Evolutionary conservation across 2,113 vertebrate genomes (phyloP).

Genomic region (Isichthys henryi): DNA sequence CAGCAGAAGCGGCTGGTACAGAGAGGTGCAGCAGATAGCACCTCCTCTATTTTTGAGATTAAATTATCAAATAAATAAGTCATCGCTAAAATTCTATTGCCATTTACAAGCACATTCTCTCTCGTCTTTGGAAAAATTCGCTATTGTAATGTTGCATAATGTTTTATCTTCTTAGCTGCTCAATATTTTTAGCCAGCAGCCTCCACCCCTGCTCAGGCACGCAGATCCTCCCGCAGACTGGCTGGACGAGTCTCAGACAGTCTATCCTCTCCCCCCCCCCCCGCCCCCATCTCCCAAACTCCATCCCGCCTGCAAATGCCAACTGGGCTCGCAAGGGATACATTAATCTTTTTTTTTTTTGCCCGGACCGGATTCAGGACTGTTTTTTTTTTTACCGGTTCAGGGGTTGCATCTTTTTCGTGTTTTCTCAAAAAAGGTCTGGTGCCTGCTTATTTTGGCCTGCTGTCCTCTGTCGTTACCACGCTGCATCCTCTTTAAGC

Average conservation of each 20-base stretch:
- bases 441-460: background rate
- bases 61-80: background rate
- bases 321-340: background rate
- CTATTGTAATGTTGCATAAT: background rate
- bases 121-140: background rate
- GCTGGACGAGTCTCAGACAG: conserved; percentile 7
- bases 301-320: background rate
- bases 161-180: background rate
- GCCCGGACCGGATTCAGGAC: background rate
- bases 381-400: background rate
- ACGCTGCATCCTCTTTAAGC: too few relatives aligned
- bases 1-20: background rate
- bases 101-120: background rate
- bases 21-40: background rate
- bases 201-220: background rate
- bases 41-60: background rate
- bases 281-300: background rate
- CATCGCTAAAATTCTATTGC: background rate
- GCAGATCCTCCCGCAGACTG: background rate
- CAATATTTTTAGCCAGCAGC: background rate
- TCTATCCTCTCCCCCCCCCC: background rate
- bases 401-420: background rate
- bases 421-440: background rate
- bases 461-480: background rate
- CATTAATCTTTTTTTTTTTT: conserved; percentile 7